Evolutionary conservation across 2,113 vertebrate genomes (phyloP), one percentile per base, ranked within the genome.

Genomic region (Muscicapa adusta): DNA sequence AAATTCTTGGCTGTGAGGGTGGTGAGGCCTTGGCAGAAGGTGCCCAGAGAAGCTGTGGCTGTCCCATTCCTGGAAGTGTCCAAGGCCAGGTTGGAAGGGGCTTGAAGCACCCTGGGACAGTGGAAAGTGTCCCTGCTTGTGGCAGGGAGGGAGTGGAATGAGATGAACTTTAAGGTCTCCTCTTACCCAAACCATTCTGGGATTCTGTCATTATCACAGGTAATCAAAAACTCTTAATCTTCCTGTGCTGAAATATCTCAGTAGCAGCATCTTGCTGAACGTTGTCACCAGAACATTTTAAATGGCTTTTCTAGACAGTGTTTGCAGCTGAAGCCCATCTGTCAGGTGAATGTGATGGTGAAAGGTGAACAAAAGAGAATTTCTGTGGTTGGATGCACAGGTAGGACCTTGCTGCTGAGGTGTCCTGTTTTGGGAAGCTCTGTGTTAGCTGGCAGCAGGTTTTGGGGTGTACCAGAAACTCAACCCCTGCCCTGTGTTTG

Each of bases 381-480:
- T 86, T 26, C 66, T 28, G 28, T 15, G 72, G 11, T 3, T 14
- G 50, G 71, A 53, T n/a, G 50, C 18, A 2, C 53, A 29, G 81
- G 70, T 26, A 9, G 73, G 65, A 61, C 54, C 81, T 45, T 53
- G 54, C 38, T 38, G 0, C 48, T 8, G 57, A 7, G 36, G 53
- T 16, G 22, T 71, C 3, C 28, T 34, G 24, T 12, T 29, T 2
- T 12, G 19, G 7, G 57, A 5, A 43, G 66, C 56, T 66, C 34
- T 33, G 18, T 18, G 11, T 3, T 13, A 54, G 50, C 63, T 61
- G 63, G 26, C 40, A 58, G 13, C 20, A 15, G 36, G 26, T 40
- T 48, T 73, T 1, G 4, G 63, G 61, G 16, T 6, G 8, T 16
- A 0, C 34, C 4, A 1, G 1, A 16, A 26, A 5, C 51, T 10